Conservation (phyloP, 2,888 invertebrate species). For the Dastarcus helophoroides region DNA sequence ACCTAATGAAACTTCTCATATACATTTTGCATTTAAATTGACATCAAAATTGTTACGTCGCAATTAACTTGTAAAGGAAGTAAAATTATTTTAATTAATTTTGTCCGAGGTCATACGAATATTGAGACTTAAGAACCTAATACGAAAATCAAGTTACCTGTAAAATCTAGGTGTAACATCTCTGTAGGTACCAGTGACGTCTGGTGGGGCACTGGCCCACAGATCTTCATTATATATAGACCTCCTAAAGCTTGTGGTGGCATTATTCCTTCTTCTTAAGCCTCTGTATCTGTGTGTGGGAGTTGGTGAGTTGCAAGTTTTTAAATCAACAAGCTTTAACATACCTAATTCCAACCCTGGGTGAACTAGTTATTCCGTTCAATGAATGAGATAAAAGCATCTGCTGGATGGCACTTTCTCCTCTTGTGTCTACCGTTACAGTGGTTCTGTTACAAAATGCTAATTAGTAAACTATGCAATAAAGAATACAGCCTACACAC, state of each 20-base stretch:
- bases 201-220: slow-evolving; percentile 61
- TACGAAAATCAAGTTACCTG: slow-evolving; percentile 53
- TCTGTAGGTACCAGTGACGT: slow-evolving; percentile 55
- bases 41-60: too few species aligned
- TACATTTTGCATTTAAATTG: too few species aligned
- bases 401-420: slow-evolving; percentile 48
- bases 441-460: slow-evolving; percentile 50
- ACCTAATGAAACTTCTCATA: too few species aligned
- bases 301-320: too few species aligned
- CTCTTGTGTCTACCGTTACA: slow-evolving; percentile 49
- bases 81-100: too few species aligned
- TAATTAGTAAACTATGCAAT: slow-evolving; percentile 1
- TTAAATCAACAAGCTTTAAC: too few species aligned
- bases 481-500: too few species aligned
- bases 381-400: slow-evolving; percentile 40
- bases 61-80: too few species aligned
- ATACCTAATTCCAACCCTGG: too few species aligned
- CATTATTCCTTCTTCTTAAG: slow-evolving; percentile 19
- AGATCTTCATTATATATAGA: slow-evolving; percentile 65
- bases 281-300: slow-evolving; percentile 17
- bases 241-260: slow-evolving; percentile 45
- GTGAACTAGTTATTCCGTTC: slow-evolving; percentile 17
- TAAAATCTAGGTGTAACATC: slow-evolving; percentile 66
- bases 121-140: too few species aligned
- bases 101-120: too few species aligned